These are phyloP conservation scores for Drosophila mercatorum DNA, from an alignment of 2,888 invertebrate genomes.

Conservation along the genomic window DNA sequence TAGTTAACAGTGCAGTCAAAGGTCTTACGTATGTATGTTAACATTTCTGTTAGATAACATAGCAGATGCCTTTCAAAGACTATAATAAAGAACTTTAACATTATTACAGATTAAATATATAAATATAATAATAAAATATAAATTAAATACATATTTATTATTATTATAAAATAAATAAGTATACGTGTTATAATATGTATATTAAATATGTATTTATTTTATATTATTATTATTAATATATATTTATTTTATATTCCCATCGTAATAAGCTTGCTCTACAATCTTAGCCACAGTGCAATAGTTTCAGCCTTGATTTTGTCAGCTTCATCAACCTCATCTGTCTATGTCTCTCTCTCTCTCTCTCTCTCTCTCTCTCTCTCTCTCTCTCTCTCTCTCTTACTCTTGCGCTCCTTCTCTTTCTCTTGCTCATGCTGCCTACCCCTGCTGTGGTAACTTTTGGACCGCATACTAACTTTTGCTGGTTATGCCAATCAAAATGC, in stretches of 20 bases:
- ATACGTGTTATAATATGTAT: no score
- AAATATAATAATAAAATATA: no score
- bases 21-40: not conserved
- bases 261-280: not conserved
- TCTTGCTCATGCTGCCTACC: not conserved
- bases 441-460: conserved; percentile 41
- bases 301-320: conserved; percentile 24
- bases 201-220: not conserved
- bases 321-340: conserved; percentile 15
- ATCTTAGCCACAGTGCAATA: conserved; percentile 6
- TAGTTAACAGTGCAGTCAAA: no score
- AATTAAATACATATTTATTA: no score
- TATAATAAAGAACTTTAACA: no score
- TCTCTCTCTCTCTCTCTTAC: no score
- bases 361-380: not conserved
- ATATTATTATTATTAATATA: not conserved
- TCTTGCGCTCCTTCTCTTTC: not conserved
- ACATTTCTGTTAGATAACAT: not conserved
- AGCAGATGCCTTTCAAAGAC: no score
- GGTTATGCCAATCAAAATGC: conserved; percentile 61
- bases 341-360: not conserved
- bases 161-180: no score
- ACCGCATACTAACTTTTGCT: conserved; percentile 53
- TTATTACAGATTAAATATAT: no score
- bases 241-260: not conserved